Percentiles rank a stretch among this genome's conserved stretches.
Evolutionary conservation across 2,888 invertebrate species (phyloP).

Genomic region (Brachyopa scutellaris): DNA sequence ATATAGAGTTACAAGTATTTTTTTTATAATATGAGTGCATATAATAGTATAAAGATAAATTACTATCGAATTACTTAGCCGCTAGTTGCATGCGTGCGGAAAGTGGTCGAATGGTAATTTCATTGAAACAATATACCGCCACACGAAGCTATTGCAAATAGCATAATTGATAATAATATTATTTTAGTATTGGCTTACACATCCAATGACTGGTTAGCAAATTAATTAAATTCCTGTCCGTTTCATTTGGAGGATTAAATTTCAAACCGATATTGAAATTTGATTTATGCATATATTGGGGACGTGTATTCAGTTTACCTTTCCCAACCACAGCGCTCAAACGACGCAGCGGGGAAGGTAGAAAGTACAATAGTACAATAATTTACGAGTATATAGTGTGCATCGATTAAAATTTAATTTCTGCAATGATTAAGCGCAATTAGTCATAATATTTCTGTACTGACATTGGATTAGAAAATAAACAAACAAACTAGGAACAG

Average conservation of each 20-base stretch:
- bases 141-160: slow-evolving; percentile 38
- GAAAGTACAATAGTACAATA: not conserved
- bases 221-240: slow-evolving; percentile 53
- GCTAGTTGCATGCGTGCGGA: too few relatives aligned
- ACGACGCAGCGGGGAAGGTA: not conserved
- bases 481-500: too few relatives aligned
- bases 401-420: slow-evolving; percentile 21
- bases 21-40: too few relatives aligned
- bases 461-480: too few relatives aligned
- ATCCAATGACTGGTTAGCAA: slow-evolving; percentile 1
- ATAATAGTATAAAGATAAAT: too few relatives aligned
- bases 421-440: too few relatives aligned
- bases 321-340: not conserved
- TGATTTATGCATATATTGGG: slow-evolving; percentile 16
- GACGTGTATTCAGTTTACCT: too few relatives aligned
- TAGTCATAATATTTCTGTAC: too few relatives aligned
- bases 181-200: slow-evolving; percentile 10
- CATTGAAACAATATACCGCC: slow-evolving; percentile 28
- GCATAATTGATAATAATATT: slow-evolving; percentile 42
- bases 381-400: too few relatives aligned
- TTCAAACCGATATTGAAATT: slow-evolving; percentile 34
- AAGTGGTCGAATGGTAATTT: slow-evolving; percentile 4
- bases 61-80: too few relatives aligned
- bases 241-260: slow-evolving; percentile 13
- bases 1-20: too few relatives aligned